Percentiles rank a stretch among this genome's conserved stretches.
Evolutionary conservation across 2,797 vertebrate species (phyloP).

Genomic region (Lates japonicus): DNA sequence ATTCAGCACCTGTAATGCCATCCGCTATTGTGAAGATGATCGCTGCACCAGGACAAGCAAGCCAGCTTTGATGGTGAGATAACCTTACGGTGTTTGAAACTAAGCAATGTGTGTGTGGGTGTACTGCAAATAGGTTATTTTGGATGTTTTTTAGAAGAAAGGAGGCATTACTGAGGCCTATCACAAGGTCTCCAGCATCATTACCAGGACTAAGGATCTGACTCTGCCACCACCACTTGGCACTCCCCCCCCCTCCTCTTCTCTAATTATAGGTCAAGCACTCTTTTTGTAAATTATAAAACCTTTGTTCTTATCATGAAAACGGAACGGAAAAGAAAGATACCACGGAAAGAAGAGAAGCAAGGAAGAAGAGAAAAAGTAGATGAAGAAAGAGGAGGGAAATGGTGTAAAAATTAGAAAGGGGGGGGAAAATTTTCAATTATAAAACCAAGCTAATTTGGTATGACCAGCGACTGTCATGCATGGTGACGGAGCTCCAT

Average conservation of each 20-base stretch:
- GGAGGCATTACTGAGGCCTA: slow-evolving; percentile 84
- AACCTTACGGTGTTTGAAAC: too few relatives aligned
- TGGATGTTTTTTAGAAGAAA: slow-evolving; percentile 83
- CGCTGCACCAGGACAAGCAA: slow-evolving; percentile 76
- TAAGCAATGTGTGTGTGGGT: slow-evolving; percentile 87
- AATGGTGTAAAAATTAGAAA: slow-evolving; percentile 87
- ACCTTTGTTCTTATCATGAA: slow-evolving; percentile 97
- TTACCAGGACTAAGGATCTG: slow-evolving; percentile 98
- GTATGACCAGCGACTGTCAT: slow-evolving; percentile 99
- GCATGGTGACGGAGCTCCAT: slow-evolving; percentile 99
- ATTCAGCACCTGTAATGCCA: slow-evolving; percentile 85
- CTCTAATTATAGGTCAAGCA: slow-evolving; percentile 99
- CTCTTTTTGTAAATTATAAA: slow-evolving; percentile 99
- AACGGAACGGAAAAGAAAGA: slow-evolving; percentile 79
- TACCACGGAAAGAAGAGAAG: slow-evolving; percentile 53
- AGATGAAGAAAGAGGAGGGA: slow-evolving; percentile 58
- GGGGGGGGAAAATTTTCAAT: slow-evolving; percentile 91
- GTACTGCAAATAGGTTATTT: slow-evolving; percentile 89
- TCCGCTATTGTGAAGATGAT: slow-evolving; percentile 84
- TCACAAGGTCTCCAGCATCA: slow-evolving; percentile 98
- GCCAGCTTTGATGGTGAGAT: slow-evolving; percentile 81
- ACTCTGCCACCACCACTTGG: slow-evolving; percentile 93
- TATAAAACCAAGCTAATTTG: slow-evolving; percentile 99
- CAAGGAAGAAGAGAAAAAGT: slow-evolving; percentile 73
- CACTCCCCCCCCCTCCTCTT: slow-evolving; percentile 86